These are phyloP conservation scores for Melanotaenia trifasciata DNA, from an alignment of 2,797 vertebrate species.

Conservation along the genomic window DNA sequence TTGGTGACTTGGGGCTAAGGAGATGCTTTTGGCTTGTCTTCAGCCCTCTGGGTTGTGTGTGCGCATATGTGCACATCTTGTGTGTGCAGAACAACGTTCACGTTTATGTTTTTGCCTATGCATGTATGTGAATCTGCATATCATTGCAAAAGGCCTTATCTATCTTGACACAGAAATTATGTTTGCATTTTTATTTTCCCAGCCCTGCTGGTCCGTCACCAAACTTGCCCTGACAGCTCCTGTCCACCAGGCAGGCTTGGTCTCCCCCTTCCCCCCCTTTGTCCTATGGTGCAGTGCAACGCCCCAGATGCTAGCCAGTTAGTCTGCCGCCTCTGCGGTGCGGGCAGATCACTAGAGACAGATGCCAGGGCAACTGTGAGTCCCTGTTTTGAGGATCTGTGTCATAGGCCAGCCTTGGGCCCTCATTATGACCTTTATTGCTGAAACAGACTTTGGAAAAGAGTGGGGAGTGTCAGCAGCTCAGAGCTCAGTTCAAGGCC, in stretches of 20 bases:
- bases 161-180: conserved; percentile 92
- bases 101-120: conserved; percentile 56
- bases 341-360: conserved; percentile 89
- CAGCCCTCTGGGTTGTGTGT: conserved; percentile 45
- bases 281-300: conserved; percentile 69
- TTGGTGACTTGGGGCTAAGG: conserved; percentile 24
- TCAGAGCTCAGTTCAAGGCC: conserved; percentile 59
- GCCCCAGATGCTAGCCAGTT: conserved; percentile 88
- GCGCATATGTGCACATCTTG: conserved; percentile 29
- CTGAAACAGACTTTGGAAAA: conserved; percentile 82
- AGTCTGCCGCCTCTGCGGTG: conserved; percentile 80
- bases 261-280: conserved; percentile 69
- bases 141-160: conserved; percentile 84
- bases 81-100: conserved; percentile 40
- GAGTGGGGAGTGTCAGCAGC: conserved; percentile 62
- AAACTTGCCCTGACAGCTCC: conserved; percentile 92
- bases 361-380: conserved; percentile 90
- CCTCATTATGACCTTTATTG: conserved; percentile 91
- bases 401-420: conserved; percentile 91
- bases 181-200: conserved; percentile 92
- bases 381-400: conserved; percentile 89
- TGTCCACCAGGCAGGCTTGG: conserved; percentile 89
- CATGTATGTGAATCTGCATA: conserved; percentile 68
- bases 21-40: conserved; percentile 52
- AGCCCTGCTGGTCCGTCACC: conserved; percentile 87